A percentile compares a stretch with the other conserved stretches of the same genome.
These are phyloP conservation scores for Champsocephalus esox DNA, from an alignment of 2,797 vertebrate genomes.

Conservation along the genomic window DNA sequence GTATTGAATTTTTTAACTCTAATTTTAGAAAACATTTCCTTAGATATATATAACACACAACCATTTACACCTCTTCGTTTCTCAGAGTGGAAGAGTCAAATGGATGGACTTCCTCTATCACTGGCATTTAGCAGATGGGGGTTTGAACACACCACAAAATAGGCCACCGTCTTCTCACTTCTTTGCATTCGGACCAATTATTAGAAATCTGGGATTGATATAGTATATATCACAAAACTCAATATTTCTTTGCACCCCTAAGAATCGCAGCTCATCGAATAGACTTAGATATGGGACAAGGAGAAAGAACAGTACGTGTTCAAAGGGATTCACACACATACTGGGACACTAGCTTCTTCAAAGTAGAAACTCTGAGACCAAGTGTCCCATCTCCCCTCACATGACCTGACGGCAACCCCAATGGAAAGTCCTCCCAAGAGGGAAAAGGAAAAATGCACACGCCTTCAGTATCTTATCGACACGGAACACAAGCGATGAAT, in stretches of 20 bases:
- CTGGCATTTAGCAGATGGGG: neutral
- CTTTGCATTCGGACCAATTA: neutral
- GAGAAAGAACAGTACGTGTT: slow-evolving; percentile 1
- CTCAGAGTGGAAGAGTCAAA: neutral
- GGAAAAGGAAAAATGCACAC: slow-evolving; percentile 31
- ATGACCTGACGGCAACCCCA: slow-evolving; percentile 65
- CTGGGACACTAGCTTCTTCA: slow-evolving; percentile 10
- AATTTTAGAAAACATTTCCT: no score
- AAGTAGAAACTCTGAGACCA: slow-evolving; percentile 28
- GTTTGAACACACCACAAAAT: neutral
- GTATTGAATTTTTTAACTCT: no score
- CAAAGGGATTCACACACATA: slow-evolving; percentile 12
- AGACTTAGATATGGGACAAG: neutral
- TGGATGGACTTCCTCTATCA: neutral
- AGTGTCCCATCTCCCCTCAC: slow-evolving; percentile 56
- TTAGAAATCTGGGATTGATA: neutral
- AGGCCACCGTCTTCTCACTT: neutral
- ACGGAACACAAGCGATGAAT: neutral
- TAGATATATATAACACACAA: neutral
- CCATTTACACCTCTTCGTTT: neutral
- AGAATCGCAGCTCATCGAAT: neutral
- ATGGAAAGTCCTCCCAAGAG: slow-evolving; percentile 34
- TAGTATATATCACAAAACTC: neutral
- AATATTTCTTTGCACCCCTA: neutral
- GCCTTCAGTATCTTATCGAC: neutral